These are phyloP conservation scores for Sphaerodactylus townsendi DNA, from an alignment of 2,113 vertebrate species.

Conservation along the genomic window DNA sequence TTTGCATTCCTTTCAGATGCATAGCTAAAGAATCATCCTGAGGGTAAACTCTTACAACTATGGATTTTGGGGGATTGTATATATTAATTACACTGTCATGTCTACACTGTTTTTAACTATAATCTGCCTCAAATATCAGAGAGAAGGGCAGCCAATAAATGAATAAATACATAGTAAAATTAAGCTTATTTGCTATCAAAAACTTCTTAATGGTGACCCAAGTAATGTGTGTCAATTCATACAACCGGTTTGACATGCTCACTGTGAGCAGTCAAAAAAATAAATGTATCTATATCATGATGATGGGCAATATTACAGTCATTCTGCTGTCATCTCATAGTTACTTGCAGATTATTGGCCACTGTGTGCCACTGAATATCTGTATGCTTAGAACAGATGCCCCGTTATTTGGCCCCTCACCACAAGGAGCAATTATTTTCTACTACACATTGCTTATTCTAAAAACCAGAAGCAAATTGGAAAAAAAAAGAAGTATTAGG, in stretches of 20 bases:
- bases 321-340: not conserved
- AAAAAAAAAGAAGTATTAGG: not conserved
- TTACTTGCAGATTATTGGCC: not conserved
- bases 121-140: too few relatives aligned
- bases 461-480: not conserved
- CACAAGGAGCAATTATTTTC: not conserved
- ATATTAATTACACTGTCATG: too few relatives aligned
- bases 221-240: too few relatives aligned
- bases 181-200: too few relatives aligned
- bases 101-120: too few relatives aligned
- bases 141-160: too few relatives aligned
- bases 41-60: too few relatives aligned
- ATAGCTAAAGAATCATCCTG: too few relatives aligned
- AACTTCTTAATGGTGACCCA: too few relatives aligned
- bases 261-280: not conserved
- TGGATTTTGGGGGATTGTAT: too few relatives aligned
- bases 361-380: not conserved
- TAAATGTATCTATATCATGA: not conserved
- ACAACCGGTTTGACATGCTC: too few relatives aligned
- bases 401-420: not conserved
- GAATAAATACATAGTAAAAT: too few relatives aligned
- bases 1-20: conserved; percentile 1
- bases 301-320: not conserved
- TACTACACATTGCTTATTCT: not conserved
- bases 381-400: not conserved